Evolutionary conservation across 2,888 invertebrate genomes (phyloP), one percentile per base, ranked within the genome.

Genomic region (Pycnomerus fuliginosus): DNA sequence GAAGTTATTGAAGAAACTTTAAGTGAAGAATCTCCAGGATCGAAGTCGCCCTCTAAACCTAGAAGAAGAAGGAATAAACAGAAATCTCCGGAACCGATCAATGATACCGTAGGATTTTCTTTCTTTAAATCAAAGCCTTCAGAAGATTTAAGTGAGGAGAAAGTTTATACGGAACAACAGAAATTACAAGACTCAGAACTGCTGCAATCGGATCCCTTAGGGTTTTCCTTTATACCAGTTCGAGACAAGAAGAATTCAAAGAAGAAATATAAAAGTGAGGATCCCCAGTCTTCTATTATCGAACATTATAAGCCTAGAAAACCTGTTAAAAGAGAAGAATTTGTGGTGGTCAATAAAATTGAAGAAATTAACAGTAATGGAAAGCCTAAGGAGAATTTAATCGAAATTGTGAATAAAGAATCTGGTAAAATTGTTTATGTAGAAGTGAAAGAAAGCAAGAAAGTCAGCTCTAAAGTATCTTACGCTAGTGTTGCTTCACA

Each of bases 401-500:
- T 41, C 10, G 41, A 46, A 32, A 27, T 28, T 1, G 34, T 30
- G 8, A 34, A 45, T 27, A 30, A 27, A 30, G 35, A 30, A 25
- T 16, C 25, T 1, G 36, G 39, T 8, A 40, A 35, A 25, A 16
- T 8, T n/a, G 36, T 41, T 7, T 28, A 36, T 16, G 13, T 30
- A 33, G 56, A 59, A 44, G 7, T 29, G 15, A 60, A 56, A 42
- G 58, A 58, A 32, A 61, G 58, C 36, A 62, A 62, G 44, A 59
- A 60, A 30, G 64, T 64, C 3, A 42, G 42, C n/a, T 38, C 61
- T 8, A 15, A 38, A 16, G 44, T 64, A 24, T 61, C 62, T 5
- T 62, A 61, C 48, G 62, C 64, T 5, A 61, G 50, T 42, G 33
- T 61, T 39, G 50, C 60, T 16, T 53, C 55, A 13, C 56, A 63